Evolutionary conservation across 2,888 invertebrate species (phyloP).

Genomic region (Biston betularia): DNA sequence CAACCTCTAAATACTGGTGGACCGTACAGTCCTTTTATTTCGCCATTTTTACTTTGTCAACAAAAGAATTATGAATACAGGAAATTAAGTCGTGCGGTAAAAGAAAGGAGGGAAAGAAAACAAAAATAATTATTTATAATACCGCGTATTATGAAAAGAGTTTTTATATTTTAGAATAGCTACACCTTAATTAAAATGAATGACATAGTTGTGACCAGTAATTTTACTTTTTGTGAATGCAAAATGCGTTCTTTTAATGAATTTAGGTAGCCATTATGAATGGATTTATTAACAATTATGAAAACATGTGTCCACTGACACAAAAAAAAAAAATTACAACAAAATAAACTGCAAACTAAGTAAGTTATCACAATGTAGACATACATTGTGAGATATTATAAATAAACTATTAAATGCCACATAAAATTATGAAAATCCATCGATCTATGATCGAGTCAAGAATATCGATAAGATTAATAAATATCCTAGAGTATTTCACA

Average conservation of each 20-base stretch:
- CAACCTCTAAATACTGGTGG: slow-evolving; percentile 25
- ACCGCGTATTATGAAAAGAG: background rate
- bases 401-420: too few relatives aligned
- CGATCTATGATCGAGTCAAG: too few relatives aligned
- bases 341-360: slow-evolving; percentile 18
- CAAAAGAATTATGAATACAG: slow-evolving; percentile 28
- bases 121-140: background rate
- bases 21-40: slow-evolving; percentile 26
- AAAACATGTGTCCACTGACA: slow-evolving; percentile 26
- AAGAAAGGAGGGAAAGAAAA: background rate
- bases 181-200: slow-evolving; percentile 3
- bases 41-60: slow-evolving; percentile 25
- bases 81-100: slow-evolving; percentile 21
- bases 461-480: too few relatives aligned
- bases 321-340: slow-evolving; percentile 39
- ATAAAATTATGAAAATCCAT: too few relatives aligned
- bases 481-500: too few relatives aligned
- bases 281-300: background rate
- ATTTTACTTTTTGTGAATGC: background rate
- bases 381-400: too few relatives aligned
- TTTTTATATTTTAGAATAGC: slow-evolving; percentile 6
- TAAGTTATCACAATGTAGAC: too few relatives aligned
- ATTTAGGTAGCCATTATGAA: background rate
- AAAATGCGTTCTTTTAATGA: background rate
- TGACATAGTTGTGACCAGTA: background rate